Conservation (phyloP, 2,888 invertebrate genomes). For the Sepiola atlantica region DNA sequence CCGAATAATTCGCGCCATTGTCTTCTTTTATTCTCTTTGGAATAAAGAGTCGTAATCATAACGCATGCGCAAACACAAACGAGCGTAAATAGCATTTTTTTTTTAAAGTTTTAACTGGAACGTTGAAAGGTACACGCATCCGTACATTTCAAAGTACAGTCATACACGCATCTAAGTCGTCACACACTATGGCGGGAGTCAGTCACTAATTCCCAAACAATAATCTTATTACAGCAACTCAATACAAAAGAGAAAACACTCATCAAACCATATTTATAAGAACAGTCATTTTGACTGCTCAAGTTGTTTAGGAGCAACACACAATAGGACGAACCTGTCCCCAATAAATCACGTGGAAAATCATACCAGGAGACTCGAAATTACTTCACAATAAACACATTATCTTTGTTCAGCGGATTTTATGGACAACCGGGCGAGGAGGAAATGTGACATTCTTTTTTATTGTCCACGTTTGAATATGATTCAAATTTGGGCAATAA, state of each 20-base stretch:
- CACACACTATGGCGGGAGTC: background rate
- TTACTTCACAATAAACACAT: slow-evolving; percentile 11
- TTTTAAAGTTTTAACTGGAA: background rate
- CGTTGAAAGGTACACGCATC: background rate
- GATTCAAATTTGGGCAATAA: slow-evolving; percentile 22
- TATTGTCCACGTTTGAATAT: slow-evolving; percentile 21
- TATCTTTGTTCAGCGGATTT: slow-evolving; percentile 6
- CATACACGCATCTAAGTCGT: background rate
- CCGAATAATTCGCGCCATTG: background rate
- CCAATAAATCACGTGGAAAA: slow-evolving; percentile 32
- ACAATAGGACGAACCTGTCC: background rate
- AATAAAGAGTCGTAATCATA: background rate
- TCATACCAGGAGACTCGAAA: slow-evolving; percentile 14
- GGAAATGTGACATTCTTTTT: background rate
- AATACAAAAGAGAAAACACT: background rate
- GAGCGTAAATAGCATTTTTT: background rate
- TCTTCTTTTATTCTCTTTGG: background rate
- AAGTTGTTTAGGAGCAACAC: background rate
- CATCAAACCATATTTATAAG: background rate
- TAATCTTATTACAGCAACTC: background rate
- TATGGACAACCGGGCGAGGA: background rate
- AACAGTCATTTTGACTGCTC: background rate
- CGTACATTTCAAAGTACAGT: background rate
- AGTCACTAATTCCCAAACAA: background rate
- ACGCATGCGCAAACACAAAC: background rate